phyloP scores from a whole-genome alignment of 2,888 invertebrate genomes.

The Diabrotica balteata region DNA sequence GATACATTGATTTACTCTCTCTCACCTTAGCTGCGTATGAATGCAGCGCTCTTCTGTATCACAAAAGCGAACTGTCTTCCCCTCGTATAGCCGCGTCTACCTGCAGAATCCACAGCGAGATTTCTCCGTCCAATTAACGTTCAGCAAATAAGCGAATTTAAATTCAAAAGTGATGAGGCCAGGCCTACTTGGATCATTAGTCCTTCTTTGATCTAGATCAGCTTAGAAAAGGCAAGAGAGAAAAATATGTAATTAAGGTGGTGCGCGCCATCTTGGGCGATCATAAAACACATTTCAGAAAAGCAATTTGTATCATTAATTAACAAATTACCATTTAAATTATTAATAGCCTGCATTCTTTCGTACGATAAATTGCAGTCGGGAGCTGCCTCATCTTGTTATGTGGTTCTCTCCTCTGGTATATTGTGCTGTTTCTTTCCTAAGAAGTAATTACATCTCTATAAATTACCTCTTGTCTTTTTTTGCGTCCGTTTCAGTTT shows the following conservation, averaged over 20 bases:
- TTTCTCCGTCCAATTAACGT: conserved; percentile 45
- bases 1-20: too few species aligned
- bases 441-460: conserved; percentile 47
- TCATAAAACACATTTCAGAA: conserved; percentile 59
- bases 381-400: conserved; percentile 48
- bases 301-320: conserved; percentile 64
- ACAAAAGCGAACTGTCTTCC: not conserved
- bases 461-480: conserved; percentile 43
- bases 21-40: too few species aligned
- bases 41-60: too few species aligned
- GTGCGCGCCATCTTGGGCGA: conserved; percentile 49
- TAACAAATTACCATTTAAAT: conserved; percentile 64
- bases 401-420: conserved; percentile 33
- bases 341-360: conserved; percentile 60
- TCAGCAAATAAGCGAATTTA: conserved; percentile 49
- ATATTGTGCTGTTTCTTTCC: conserved; percentile 40
- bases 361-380: conserved; percentile 54
- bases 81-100: conserved; percentile 13
- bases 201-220: conserved; percentile 49
- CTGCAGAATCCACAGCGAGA: conserved; percentile 39
- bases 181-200: conserved; percentile 42
- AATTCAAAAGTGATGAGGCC: conserved; percentile 46
- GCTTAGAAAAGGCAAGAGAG: conserved; percentile 36
- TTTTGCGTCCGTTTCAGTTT: conserved; percentile 17
- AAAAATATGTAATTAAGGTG: conserved; percentile 48